These are phyloP conservation scores for Podotricha telesiphe DNA, from an alignment of 2,888 invertebrate genomes.

Conservation along the genomic window DNA sequence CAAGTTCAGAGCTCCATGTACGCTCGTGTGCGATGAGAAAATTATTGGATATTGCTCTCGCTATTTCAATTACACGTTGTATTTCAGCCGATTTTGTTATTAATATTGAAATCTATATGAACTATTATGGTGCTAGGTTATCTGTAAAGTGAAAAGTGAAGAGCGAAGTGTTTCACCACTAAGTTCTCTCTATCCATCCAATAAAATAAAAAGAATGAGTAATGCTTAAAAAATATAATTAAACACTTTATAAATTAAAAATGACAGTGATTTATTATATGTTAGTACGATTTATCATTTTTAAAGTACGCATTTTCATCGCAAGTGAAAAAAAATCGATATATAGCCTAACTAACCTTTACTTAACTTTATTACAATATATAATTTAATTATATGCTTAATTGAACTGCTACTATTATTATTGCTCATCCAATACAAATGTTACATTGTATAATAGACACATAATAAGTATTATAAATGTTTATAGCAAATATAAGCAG, in stretches of 20 bases:
- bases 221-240: no score
- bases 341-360: no score
- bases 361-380: no score
- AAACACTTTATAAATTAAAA: no score
- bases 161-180: not conserved
- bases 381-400: not conserved
- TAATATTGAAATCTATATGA: not conserved
- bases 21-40: constrained; percentile 6
- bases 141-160: no score
- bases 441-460: not conserved
- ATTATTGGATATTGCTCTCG: constrained; percentile 10
- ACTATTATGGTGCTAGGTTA: no score
- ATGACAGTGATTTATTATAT: no score
- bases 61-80: not conserved
- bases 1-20: constrained; percentile 6
- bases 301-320: no score
- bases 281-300: no score
- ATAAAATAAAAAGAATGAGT: no score
- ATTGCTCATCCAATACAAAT: constrained; percentile 9
- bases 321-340: no score
- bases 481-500: not conserved
- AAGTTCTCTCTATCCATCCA: not conserved
- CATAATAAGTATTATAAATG: not conserved
- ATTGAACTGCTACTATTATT: not conserved
- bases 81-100: not conserved